A percentile compares a stretch with the other conserved stretches of the same genome.
Conservation (phyloP, 2,888 invertebrate genomes). For the Nemapogon koenigi region DNA sequence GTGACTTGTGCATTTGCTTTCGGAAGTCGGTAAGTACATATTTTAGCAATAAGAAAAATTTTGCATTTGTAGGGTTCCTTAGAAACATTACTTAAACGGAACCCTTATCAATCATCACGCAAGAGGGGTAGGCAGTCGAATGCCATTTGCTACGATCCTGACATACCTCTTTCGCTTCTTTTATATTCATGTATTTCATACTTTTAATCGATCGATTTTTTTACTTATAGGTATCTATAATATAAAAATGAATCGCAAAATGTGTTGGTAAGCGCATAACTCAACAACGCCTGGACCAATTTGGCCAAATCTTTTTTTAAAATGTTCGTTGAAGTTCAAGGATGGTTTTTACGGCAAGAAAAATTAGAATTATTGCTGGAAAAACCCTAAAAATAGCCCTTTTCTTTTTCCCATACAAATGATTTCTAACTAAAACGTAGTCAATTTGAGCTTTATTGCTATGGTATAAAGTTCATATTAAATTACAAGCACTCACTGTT, state of each 20-base stretch:
- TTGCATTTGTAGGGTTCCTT: too few relatives aligned
- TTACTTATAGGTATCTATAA: too few relatives aligned
- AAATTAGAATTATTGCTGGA: constrained; percentile 15
- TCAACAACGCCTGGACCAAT: constrained; percentile 13
- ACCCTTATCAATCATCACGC: too few relatives aligned
- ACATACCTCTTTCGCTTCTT: too few relatives aligned
- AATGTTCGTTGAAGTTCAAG: constrained; percentile 10
- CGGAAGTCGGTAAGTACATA: too few relatives aligned
- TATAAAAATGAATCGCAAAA: constrained; percentile 13
- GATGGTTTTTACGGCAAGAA: constrained; percentile 12
- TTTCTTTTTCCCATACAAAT: constrained; percentile 14
- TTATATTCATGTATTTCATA: too few relatives aligned
- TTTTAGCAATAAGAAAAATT: too few relatives aligned
- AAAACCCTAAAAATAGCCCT: constrained; percentile 15
- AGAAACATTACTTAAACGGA: too few relatives aligned
- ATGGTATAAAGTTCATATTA: constrained; percentile 17
- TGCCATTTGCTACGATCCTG: too few relatives aligned
- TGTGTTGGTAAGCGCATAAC: constrained; percentile 12
- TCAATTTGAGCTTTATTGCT: constrained; percentile 14
- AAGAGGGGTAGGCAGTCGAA: too few relatives aligned
- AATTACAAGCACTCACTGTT: constrained; percentile 18
- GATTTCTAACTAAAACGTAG: constrained; percentile 16
- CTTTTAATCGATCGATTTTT: too few relatives aligned
- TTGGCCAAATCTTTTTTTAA: constrained; percentile 13
- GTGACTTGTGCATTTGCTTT: too few relatives aligned